phyloP scores from a whole-genome alignment of 2,888 invertebrate species.

The Dicyrtoma fusca region DNA sequence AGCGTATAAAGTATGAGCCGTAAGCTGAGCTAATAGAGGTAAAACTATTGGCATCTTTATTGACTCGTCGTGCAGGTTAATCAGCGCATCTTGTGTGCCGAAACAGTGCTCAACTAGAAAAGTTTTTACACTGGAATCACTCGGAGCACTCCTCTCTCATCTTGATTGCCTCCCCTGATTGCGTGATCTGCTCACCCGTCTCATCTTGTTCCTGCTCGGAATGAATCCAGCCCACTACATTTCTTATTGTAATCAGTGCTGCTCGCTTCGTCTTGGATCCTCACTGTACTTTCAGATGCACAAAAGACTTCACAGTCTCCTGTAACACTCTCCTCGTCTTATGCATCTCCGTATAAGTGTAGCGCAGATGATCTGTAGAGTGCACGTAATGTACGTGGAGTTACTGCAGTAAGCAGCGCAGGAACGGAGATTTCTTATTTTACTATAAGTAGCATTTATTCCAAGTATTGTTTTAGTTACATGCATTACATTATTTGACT shows the following conservation, averaged over 20 bases:
- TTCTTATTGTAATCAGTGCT: conserved; percentile 31
- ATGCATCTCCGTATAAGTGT: too few relatives aligned
- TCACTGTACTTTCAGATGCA: conserved; percentile 1
- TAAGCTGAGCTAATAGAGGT: conserved; percentile 28
- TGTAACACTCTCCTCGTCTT: too few relatives aligned
- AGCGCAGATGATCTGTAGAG: too few relatives aligned
- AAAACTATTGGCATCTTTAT: conserved; percentile 55
- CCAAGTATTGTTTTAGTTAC: conserved; percentile 2
- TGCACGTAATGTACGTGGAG: background rate
- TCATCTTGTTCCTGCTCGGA: conserved; percentile 37
- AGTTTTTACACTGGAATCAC: conserved; percentile 38
- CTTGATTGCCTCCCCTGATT: conserved; percentile 41
- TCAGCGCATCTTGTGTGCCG: conserved; percentile 46
- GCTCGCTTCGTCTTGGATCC: background rate
- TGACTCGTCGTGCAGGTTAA: conserved; percentile 56
- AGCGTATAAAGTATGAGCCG: too few relatives aligned
- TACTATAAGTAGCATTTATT: background rate
- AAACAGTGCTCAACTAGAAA: conserved; percentile 42
- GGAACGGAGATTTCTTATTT: background rate
- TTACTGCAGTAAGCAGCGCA: background rate
- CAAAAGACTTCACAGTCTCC: background rate
- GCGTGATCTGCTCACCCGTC: conserved; percentile 38
- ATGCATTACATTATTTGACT: background rate
- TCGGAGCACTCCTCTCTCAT: conserved; percentile 35
- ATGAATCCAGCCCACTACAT: conserved; percentile 36